A percentile compares a stretch with the other conserved stretches of the same genome.
These are phyloP conservation scores for Actias luna DNA, from an alignment of 2,888 invertebrate species.

Conservation along the genomic window DNA sequence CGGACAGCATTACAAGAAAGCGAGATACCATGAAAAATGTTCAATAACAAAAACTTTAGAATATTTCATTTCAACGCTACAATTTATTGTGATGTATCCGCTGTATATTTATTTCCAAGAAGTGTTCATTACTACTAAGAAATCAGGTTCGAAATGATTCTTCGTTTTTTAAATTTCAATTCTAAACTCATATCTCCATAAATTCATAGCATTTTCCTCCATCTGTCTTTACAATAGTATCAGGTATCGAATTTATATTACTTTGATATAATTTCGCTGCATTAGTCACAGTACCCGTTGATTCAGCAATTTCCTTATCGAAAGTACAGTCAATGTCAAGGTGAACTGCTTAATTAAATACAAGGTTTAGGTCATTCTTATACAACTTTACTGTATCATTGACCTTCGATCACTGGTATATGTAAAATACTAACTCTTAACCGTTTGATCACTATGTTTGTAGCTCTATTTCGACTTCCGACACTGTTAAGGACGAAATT, in stretches of 20 bases:
- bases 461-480: not conserved
- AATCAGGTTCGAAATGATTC: not conserved
- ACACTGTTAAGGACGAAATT: not conserved
- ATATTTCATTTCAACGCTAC: not conserved
- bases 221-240: not conserved
- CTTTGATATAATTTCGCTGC: slow-evolving; percentile 5
- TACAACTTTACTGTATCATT: not conserved
- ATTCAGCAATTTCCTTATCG: slow-evolving; percentile 36
- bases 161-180: not conserved
- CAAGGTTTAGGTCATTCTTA: slow-evolving; percentile 14
- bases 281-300: slow-evolving; percentile 19
- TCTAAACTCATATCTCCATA: not conserved
- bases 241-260: not conserved
- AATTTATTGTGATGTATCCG: not conserved
- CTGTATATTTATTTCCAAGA: not conserved
- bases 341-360: slow-evolving; percentile 24
- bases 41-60: not conserved
- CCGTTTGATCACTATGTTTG: not conserved
- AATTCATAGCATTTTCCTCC: not conserved
- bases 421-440: not conserved
- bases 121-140: not conserved
- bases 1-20: not conserved
- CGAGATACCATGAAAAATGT: not conserved
- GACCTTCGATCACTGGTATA: not conserved
- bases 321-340: slow-evolving; percentile 40